Percentiles rank a stretch among this genome's conserved stretches.
These are phyloP conservation scores for Tarsius wallacei DNA, from an alignment of 2,797 vertebrate species.

Conservation along the genomic window DNA sequence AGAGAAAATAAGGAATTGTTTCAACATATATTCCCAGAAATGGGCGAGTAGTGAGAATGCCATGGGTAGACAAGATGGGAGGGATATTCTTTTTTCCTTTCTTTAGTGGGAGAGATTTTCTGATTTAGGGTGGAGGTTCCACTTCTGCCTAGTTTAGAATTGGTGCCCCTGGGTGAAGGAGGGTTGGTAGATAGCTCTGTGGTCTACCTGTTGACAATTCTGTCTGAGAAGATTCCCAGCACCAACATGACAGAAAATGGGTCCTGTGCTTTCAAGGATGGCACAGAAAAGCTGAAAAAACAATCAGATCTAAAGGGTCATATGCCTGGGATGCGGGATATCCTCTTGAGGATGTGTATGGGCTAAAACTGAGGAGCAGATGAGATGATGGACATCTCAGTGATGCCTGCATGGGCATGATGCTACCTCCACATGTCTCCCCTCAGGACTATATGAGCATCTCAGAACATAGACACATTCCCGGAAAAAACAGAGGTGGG, in stretches of 20 bases:
- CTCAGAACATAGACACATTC: not conserved
- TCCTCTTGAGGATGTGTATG: not conserved
- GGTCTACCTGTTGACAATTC: not conserved
- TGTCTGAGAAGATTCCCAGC: not conserved
- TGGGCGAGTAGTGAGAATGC: not conserved
- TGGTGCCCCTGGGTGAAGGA: not conserved
- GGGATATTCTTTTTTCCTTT: not conserved
- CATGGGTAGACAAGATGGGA: not conserved
- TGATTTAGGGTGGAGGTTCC: not conserved
- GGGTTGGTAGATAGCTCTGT: not conserved
- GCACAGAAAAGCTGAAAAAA: not conserved
- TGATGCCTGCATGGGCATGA: accelerated
- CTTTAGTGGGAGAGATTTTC: not conserved
- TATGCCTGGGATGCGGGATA: not conserved
- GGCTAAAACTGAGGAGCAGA: not conserved
- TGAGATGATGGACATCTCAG: not conserved
- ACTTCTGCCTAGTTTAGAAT: not conserved
- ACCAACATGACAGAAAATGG: not conserved
- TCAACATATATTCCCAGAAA: not conserved
- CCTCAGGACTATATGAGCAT: not conserved
- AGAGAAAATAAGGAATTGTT: not conserved
- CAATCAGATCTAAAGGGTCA: not conserved
- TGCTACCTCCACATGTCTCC: not conserved
- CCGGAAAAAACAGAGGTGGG: not conserved
- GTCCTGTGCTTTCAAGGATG: not conserved